Percentiles rank a stretch among this genome's conserved stretches.
phyloP scores from a whole-genome alignment of 2,888 invertebrate species.

The Mesorhabditis belari region DNA sequence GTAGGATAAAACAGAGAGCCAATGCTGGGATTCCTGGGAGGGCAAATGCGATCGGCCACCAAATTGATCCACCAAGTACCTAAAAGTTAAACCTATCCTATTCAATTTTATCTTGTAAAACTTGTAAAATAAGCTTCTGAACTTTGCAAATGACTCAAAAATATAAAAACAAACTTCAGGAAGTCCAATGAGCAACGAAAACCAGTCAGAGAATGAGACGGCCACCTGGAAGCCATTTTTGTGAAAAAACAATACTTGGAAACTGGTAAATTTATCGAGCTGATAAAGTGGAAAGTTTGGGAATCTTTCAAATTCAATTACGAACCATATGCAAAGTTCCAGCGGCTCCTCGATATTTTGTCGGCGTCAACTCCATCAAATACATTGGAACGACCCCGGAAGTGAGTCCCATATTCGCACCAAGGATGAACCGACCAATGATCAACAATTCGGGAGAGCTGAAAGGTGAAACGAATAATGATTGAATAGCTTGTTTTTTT shows the following conservation, averaged over 20 bases:
- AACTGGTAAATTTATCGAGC: too few relatives aligned
- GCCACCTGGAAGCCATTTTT: conserved; percentile 40
- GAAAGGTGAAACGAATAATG: too few relatives aligned
- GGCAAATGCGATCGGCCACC: conserved; percentile 55
- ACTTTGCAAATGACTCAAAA: too few relatives aligned
- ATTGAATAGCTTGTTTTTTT: background rate
- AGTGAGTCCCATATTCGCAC: conserved; percentile 55
- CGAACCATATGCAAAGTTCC: conserved; percentile 55
- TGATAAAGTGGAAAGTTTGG: too few relatives aligned
- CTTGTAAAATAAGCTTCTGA: too few relatives aligned
- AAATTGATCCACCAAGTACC: conserved; percentile 49
- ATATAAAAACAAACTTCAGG: conserved; percentile 41
- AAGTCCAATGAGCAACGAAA: conserved; percentile 56
- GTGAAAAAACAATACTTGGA: background rate
- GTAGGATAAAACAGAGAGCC: conserved; percentile 36
- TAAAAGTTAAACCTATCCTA: conserved; percentile 5
- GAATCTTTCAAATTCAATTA: too few relatives aligned
- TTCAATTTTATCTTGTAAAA: too few relatives aligned
- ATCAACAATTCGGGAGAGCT: conserved; percentile 56
- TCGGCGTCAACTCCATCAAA: conserved; percentile 56
- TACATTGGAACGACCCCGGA: conserved; percentile 57
- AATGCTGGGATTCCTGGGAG: conserved; percentile 51
- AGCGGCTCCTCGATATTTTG: conserved; percentile 54
- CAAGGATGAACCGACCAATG: conserved; percentile 54
- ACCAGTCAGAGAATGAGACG: conserved; percentile 55